Conservation (phyloP, 92 coral and sea anemone species). For the Desmophyllum pertusum region DNA sequence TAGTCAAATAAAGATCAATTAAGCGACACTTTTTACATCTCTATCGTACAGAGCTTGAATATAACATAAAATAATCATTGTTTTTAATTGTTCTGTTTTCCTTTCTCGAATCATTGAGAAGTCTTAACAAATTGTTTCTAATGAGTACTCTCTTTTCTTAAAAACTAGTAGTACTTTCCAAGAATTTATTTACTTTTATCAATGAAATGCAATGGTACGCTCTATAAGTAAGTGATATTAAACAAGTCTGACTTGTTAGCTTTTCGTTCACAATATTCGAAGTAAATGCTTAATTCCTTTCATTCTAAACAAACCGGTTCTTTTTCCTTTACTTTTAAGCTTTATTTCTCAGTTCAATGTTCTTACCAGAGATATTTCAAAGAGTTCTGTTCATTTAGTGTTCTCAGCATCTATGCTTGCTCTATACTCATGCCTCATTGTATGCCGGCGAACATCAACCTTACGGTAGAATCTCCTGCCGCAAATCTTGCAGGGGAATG, state of each 20-base stretch:
- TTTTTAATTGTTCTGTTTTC: background rate
- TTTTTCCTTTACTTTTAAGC: background rate
- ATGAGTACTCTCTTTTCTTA: background rate
- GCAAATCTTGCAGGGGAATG: constrained; percentile 85
- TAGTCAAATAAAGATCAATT: background rate
- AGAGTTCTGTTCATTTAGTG: background rate
- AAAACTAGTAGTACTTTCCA: background rate
- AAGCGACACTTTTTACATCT: background rate
- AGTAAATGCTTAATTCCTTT: background rate
- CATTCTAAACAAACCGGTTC: background rate
- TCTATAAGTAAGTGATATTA: background rate
- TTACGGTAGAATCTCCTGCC: constrained; percentile 86
- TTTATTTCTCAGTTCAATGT: background rate
- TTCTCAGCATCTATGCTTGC: constrained; percentile 42
- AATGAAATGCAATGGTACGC: background rate
- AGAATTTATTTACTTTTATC: background rate
- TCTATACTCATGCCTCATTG: constrained; percentile 81
- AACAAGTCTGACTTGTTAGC: background rate
- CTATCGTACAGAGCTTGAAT: background rate
- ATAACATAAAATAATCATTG: background rate
- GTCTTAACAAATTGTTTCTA: background rate
- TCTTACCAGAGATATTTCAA: background rate
- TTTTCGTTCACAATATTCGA: background rate
- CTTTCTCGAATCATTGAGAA: background rate
- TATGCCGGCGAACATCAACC: constrained; percentile 87